Conservation (phyloP, 2,797 vertebrate genomes). For the Eremophila alpestris region DNA sequence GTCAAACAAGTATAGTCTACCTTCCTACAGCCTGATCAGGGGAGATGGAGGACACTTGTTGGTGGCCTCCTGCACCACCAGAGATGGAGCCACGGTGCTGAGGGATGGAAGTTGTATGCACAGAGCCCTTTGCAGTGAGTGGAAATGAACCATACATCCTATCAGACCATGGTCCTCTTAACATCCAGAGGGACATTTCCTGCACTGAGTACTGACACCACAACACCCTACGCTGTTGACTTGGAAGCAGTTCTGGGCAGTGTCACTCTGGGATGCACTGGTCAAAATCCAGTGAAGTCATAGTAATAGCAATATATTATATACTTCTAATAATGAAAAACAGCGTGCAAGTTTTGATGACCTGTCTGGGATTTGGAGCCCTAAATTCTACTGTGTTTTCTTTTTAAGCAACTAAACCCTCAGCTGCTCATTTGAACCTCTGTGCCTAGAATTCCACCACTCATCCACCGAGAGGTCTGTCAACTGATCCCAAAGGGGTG, state of each 20-base stretch:
- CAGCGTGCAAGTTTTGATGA: background rate
- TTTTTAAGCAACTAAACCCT: background rate
- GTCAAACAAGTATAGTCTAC: background rate
- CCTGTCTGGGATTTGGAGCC: background rate
- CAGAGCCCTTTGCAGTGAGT: background rate
- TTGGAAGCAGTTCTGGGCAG: background rate
- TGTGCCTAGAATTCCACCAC: background rate
- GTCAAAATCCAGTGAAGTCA: background rate
- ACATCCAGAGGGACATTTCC: background rate
- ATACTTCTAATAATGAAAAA: background rate
- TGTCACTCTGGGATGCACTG: background rate
- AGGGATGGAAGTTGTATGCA: background rate
- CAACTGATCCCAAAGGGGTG: accelerated
- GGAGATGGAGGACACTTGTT: background rate
- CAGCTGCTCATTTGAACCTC: background rate
- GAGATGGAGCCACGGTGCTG: background rate
- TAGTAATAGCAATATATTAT: background rate
- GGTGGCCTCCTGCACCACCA: background rate
- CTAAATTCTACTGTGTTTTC: background rate
- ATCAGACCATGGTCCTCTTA: background rate
- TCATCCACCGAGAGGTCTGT: accelerated
- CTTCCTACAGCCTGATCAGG: background rate
- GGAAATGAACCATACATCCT: background rate
- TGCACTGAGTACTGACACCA: background rate
- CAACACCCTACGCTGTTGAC: background rate